Conservation (phyloP, 1,140 invertebrate species). For the Thalassaphorura encarpata region DNA sequence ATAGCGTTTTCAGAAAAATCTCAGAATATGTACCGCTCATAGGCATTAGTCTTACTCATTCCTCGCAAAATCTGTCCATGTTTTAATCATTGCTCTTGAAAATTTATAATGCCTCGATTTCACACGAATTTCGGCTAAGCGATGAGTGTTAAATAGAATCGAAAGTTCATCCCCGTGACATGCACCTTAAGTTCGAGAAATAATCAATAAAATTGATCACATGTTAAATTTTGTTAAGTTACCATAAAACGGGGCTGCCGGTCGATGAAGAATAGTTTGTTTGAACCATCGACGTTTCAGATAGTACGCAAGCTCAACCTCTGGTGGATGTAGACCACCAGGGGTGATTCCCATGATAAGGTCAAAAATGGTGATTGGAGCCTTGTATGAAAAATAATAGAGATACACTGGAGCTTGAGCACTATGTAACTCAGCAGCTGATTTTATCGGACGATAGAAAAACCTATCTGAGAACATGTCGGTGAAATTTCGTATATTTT, state of each 20-base stretch:
- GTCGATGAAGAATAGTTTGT: neutral
- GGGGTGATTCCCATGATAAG: constrained; percentile 14
- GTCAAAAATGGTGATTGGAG: constrained; percentile 9
- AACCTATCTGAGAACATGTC: constrained; percentile 20
- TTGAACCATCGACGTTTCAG: neutral
- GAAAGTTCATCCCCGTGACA: constrained; percentile 16
- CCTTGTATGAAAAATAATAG: constrained; percentile 10
- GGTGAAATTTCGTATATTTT: constrained; percentile 14
- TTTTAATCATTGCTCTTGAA: constrained; percentile 15
- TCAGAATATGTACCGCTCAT: too few relatives aligned
- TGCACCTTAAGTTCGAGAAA: too few relatives aligned
- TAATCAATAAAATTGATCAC: too few relatives aligned
- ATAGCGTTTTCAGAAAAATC: neutral
- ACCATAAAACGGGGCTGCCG: constrained; percentile 5
- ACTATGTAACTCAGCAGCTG: constrained; percentile 9
- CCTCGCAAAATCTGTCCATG: constrained; percentile 19
- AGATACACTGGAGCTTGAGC: constrained; percentile 12
- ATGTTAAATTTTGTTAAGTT: neutral
- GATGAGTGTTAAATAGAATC: constrained; percentile 15
- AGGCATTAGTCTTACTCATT: constrained; percentile 12
- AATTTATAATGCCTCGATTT: constrained; percentile 10
- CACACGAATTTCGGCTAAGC: neutral
- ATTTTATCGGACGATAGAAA: constrained; percentile 12
- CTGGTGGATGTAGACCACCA: neutral
- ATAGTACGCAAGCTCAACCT: neutral